Conservation (phyloP, 92 coral and sea anemone genomes). For the Galaxea fascicularis region DNA sequence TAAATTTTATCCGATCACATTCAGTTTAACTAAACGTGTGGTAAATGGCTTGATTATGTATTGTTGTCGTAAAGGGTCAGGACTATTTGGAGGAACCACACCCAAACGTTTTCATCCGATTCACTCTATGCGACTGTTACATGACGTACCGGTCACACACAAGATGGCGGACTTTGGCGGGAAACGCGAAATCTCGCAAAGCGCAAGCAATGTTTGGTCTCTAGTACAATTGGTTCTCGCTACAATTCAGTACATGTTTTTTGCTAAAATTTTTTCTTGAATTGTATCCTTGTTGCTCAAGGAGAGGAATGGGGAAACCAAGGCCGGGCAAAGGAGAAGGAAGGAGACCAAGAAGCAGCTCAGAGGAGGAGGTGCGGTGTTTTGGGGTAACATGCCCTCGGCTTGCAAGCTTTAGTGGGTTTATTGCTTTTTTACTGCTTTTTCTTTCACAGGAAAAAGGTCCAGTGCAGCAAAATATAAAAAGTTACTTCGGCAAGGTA, state of each 20-base stretch:
- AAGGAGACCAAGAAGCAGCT: slow-evolving; percentile 42
- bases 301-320: slow-evolving; percentile 27
- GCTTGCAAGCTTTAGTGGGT: too few species aligned
- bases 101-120: too few species aligned
- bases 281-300: neutral
- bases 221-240: neutral
- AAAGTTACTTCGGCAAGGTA: slow-evolving; percentile 50
- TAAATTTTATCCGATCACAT: too few species aligned
- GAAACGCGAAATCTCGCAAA: neutral
- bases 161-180: neutral
- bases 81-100: too few species aligned
- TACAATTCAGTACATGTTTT: neutral
- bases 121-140: neutral
- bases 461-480: slow-evolving; percentile 38
- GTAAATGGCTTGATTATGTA: too few species aligned
- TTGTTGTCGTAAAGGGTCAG: too few species aligned
- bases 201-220: neutral
- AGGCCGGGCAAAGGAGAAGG: slow-evolving; percentile 14
- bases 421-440: neutral
- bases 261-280: neutral
- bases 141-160: too few species aligned
- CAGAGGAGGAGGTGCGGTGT: slow-evolving; percentile 36
- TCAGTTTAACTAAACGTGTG: too few species aligned
- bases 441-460: slow-evolving; percentile 11
- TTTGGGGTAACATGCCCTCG: too few species aligned